Percentiles rank a stretch among this genome's conserved stretches.
Evolutionary conservation across 1,140 invertebrate genomes (phyloP).

Genomic region (Drosophila auraria): DNA sequence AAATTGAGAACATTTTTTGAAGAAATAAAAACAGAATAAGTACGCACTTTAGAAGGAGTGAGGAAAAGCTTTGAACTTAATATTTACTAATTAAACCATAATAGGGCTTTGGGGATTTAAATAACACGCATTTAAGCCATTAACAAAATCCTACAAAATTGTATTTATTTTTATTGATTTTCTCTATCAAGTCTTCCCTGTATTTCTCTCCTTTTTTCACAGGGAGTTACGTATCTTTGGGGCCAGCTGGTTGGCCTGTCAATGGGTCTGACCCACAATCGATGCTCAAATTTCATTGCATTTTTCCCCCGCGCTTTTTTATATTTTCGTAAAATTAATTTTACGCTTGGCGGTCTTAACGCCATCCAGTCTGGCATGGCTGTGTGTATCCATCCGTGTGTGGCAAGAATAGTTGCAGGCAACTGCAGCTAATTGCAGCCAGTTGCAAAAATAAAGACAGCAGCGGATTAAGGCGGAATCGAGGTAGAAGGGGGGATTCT

Average conservation of each 20-base stretch:
- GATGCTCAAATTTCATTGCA: conserved; percentile 80
- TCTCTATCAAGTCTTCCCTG: not conserved
- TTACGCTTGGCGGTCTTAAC: conserved; percentile 56
- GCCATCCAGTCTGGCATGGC: conserved; percentile 53
- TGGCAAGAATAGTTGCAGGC: conserved; percentile 58
- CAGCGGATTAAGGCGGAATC: conserved; percentile 59
- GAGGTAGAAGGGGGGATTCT: not conserved
- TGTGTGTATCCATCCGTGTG: conserved; percentile 28
- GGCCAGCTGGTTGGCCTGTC: conserved; percentile 53
- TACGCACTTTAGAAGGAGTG: too few species aligned
- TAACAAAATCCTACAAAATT: too few species aligned
- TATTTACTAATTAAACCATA: too few species aligned
- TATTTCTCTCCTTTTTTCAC: conserved; percentile 16
- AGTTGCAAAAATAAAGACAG: conserved; percentile 79
- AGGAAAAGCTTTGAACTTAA: not conserved
- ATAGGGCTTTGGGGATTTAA: too few species aligned
- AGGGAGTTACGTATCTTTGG: conserved; percentile 41
- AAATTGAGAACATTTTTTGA: not conserved
- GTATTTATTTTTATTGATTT: too few species aligned
- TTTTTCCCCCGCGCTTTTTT: conserved; percentile 29
- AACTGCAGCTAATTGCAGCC: conserved; percentile 78
- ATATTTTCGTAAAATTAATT: conserved; percentile 72
- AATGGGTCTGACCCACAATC: conserved; percentile 73
- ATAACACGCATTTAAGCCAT: too few species aligned
- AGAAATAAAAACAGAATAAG: not conserved